A percentile compares a stretch with the other conserved stretches of the same genome.
Conservation (phyloP, 2,888 invertebrate species). For the Hirtodrosophila histrioides region DNA sequence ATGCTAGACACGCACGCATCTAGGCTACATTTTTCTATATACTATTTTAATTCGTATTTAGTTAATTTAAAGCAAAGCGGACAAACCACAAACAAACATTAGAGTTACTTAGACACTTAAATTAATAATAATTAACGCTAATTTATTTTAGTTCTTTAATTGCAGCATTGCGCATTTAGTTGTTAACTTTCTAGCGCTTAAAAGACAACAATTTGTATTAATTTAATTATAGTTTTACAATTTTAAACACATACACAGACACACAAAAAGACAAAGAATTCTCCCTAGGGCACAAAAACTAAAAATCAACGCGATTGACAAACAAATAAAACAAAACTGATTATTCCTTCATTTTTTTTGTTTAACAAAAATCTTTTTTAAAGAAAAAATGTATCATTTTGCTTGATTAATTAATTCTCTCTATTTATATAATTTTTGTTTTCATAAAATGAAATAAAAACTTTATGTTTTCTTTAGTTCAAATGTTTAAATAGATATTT, state of each 20-base stretch:
- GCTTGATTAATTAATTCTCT: conserved; percentile 9
- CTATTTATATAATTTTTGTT: conserved; percentile 37
- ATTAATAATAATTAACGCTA: conserved; percentile 47
- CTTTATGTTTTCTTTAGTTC: conserved; percentile 63
- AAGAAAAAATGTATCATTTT: conserved; percentile 37
- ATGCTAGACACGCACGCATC: conserved; percentile 55
- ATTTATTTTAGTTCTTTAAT: conserved; percentile 59
- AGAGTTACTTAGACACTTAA: conserved; percentile 38
- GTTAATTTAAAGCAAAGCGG: conserved; percentile 62
- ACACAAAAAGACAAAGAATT: conserved; percentile 78
- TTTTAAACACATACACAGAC: conserved; percentile 37
- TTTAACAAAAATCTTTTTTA: conserved; percentile 65
- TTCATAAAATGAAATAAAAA: conserved; percentile 80
- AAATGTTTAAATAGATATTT: conserved; percentile 33
- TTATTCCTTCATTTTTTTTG: conserved; percentile 61
- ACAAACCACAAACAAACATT: conserved; percentile 65
- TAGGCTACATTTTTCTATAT: conserved; percentile 40
- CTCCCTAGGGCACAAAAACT: conserved; percentile 80
- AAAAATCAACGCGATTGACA: conserved; percentile 42
- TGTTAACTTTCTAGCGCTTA: conserved; percentile 45
- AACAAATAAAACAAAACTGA: conserved; percentile 34
- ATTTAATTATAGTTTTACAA: conserved; percentile 64
- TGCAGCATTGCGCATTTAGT: conserved; percentile 58
- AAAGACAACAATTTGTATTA: conserved; percentile 72
- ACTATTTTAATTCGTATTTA: conserved; percentile 39